Conservation (phyloP, 37 sponge, comb jelly and placozoan species). For the Theonella swinhoei region DNA sequence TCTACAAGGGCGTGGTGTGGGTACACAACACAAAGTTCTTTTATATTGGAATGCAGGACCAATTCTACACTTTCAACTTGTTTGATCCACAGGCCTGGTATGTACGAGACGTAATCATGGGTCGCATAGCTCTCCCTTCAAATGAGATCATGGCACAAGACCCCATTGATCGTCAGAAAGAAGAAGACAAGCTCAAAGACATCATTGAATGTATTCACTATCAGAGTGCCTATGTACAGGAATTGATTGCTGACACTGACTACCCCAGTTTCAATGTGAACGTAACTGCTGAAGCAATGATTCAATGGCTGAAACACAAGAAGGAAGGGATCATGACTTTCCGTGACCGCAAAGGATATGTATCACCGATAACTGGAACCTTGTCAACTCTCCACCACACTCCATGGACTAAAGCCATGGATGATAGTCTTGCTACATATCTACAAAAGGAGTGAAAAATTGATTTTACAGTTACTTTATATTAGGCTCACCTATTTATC, state of each 20-base stretch:
- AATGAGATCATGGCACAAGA: slow-evolving; percentile 7
- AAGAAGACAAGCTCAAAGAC: background rate
- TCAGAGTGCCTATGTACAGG: slow-evolving; percentile 43
- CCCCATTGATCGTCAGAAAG: background rate
- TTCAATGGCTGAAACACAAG: slow-evolving; percentile 31
- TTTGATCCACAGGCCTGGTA: slow-evolving; percentile 50
- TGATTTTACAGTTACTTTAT: too few relatives aligned
- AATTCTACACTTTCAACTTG: slow-evolving; percentile 50
- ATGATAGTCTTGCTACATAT: slow-evolving; percentile 35
- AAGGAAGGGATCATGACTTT: slow-evolving; percentile 36
- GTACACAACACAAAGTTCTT: slow-evolving; percentile 2
- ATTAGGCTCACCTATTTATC: too few relatives aligned
- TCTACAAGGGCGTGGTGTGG: slow-evolving; percentile 46
- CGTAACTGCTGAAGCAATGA: background rate
- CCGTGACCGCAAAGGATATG: slow-evolving; percentile 29
- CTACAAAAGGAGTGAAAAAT: too few relatives aligned
- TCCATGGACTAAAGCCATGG: slow-evolving; percentile 49
- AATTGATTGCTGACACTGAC: background rate
- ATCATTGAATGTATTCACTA: slow-evolving; percentile 20
- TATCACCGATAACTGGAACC: slow-evolving; percentile 14
- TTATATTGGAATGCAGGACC: slow-evolving; percentile 65
- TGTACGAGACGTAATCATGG: slow-evolving; percentile 41
- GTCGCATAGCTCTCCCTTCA: slow-evolving; percentile 13
- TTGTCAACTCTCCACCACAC: slow-evolving; percentile 21
- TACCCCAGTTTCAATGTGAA: slow-evolving; percentile 16